A percentile compares a stretch with the other conserved stretches of the same genome.
These are phyloP conservation scores for Ptychobarbus kaznakovi DNA, from an alignment of 2,797 vertebrate genomes.

Conservation along the genomic window DNA sequence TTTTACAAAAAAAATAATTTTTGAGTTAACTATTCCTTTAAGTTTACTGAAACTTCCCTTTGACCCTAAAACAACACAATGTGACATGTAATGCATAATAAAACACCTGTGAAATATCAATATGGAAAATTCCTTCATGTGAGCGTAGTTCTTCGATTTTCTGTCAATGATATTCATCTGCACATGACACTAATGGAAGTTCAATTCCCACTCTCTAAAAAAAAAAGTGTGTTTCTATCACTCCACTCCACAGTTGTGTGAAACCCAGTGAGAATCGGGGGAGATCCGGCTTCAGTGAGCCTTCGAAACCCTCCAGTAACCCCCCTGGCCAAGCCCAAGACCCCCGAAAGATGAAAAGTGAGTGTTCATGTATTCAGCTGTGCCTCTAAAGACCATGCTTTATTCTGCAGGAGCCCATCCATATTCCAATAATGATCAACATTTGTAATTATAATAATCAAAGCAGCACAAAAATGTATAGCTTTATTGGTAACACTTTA, in stretches of 20 bases:
- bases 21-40: not conserved
- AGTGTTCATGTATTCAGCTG: not conserved
- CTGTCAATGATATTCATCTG: too few relatives aligned
- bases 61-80: not conserved
- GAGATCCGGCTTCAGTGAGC: constrained; percentile 62
- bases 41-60: not conserved
- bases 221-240: not conserved
- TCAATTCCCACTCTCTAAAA: too few relatives aligned
- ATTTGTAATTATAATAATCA: not conserved
- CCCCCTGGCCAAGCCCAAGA: constrained; percentile 68
- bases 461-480: not conserved
- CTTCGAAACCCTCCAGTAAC: constrained; percentile 60
- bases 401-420: not conserved
- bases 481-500: too few relatives aligned
- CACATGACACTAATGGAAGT: too few relatives aligned
- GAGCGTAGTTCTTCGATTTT: too few relatives aligned
- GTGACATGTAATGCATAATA: not conserved
- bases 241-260: constrained; percentile 54
- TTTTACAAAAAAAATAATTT: not conserved
- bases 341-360: constrained; percentile 20
- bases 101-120: not conserved
- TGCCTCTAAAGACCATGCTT: not conserved
- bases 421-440: not conserved
- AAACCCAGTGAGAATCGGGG: constrained; percentile 69
- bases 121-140: too few relatives aligned